Percentiles rank a stretch among this genome's conserved stretches.
These are phyloP conservation scores for Andricus quercusramuli DNA, from an alignment of 2,888 invertebrate species.

Conservation along the genomic window DNA sequence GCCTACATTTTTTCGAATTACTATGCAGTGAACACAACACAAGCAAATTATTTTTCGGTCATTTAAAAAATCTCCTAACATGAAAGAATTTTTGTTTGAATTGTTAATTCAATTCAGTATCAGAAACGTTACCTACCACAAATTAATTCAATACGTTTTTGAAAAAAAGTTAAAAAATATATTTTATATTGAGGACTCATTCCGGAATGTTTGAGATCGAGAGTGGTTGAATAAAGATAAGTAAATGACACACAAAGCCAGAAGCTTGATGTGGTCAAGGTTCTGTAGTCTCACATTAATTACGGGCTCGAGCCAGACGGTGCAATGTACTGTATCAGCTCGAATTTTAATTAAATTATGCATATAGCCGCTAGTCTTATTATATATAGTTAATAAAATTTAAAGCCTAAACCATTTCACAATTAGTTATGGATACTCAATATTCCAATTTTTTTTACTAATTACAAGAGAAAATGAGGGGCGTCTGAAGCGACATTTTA, in stretches of 20 bases:
- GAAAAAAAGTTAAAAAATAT: no score
- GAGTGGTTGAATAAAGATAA: not conserved
- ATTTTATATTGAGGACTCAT: no score
- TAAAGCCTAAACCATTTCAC: no score
- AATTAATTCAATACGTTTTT: no score
- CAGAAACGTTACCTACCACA: no score
- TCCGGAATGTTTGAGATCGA: not conserved
- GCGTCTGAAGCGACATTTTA: not conserved
- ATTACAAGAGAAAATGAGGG: not conserved
- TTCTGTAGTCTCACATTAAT: not conserved
- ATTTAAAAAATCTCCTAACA: no score
- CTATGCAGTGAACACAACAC: no score
- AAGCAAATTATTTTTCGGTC: no score
- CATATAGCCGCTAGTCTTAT: not conserved
- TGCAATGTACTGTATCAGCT: not conserved
- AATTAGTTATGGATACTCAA: not conserved
- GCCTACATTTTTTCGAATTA: no score
- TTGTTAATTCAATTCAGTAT: no score
- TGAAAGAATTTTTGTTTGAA: no score
- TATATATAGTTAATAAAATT: not conserved
- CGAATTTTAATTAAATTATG: slow-evolving; percentile 8
- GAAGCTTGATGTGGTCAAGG: not conserved
- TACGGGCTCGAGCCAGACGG: not conserved
- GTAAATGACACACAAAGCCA: not conserved
- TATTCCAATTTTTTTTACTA: not conserved